Evolutionary conservation across 1,140 invertebrate species (phyloP).

Genomic region (Polypedilum vanderplanki): DNA sequence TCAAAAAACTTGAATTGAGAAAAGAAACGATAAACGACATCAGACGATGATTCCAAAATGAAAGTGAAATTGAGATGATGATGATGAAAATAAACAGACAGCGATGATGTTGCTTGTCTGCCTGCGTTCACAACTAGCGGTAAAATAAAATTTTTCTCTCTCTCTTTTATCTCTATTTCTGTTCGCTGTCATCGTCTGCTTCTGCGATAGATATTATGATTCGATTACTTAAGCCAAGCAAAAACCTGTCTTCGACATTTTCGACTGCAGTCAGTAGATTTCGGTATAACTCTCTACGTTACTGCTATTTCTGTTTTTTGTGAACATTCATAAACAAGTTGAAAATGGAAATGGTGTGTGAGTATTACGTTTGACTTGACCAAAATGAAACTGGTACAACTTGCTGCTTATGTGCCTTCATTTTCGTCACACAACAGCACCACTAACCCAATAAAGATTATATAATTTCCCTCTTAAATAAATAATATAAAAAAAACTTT

Average conservation of each 20-base stretch:
- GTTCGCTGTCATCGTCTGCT: background rate
- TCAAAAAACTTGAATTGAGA: background rate
- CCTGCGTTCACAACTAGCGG: background rate
- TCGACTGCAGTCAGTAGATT: background rate
- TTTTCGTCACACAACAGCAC: background rate
- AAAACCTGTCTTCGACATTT: conserved; percentile 5
- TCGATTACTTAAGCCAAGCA: background rate
- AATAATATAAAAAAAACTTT: background rate
- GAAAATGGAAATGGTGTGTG: background rate
- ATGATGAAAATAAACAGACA: no score
- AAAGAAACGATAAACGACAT: background rate
- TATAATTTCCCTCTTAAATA: background rate
- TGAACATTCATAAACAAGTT: background rate
- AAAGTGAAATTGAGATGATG: background rate
- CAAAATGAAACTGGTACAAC: background rate
- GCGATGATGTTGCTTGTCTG: background rate
- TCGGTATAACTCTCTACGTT: background rate
- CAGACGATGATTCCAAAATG: background rate
- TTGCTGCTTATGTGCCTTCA: background rate
- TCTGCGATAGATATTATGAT: background rate
- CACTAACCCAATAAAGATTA: background rate
- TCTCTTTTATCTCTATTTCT: no score
- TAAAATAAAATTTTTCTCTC: background rate
- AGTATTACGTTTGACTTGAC: conserved; percentile 9
- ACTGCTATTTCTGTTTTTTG: background rate